Evolutionary conservation across 1,140 invertebrate genomes (phyloP).

Genomic region (Chlorops oryzae): DNA sequence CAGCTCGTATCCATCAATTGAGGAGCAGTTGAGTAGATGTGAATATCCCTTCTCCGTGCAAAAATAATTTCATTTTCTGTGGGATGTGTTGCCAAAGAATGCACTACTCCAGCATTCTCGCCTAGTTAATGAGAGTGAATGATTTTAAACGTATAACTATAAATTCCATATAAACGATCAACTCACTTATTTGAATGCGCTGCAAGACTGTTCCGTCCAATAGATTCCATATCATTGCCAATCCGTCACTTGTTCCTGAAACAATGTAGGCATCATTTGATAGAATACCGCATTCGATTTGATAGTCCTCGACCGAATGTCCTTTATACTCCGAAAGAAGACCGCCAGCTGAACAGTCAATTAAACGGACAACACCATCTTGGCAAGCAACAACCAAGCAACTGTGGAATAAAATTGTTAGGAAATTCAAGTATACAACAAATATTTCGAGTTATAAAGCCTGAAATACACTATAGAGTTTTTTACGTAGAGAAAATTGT

Average conservation of each 20-base stretch:
- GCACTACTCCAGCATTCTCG: slow-evolving; percentile 52
- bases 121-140: slow-evolving; percentile 33
- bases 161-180: background rate
- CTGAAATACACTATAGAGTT: too few relatives aligned
- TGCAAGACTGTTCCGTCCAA: slow-evolving; percentile 62
- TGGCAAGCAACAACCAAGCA: slow-evolving; percentile 79
- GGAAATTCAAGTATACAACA: too few relatives aligned
- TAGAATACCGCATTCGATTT: slow-evolving; percentile 79
- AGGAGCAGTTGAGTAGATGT: slow-evolving; percentile 55
- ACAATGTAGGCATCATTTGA: slow-evolving; percentile 75
- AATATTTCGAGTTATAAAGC: too few relatives aligned
- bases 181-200: slow-evolving; percentile 49
- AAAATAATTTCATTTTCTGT: slow-evolving; percentile 61
- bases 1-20: too few relatives aligned
- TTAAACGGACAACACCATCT: slow-evolving; percentile 72
- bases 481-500: too few relatives aligned
- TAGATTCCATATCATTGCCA: slow-evolving; percentile 83
- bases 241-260: slow-evolving; percentile 81
- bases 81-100: slow-evolving; percentile 69
- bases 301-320: slow-evolving; percentile 71
- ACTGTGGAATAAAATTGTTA: too few relatives aligned
- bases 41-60: slow-evolving; percentile 59
- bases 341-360: slow-evolving; percentile 85
- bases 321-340: slow-evolving; percentile 73
- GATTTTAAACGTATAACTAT: background rate